Evolutionary conservation across 1,140 invertebrate genomes (phyloP).

Genomic region (Oncopodura yosiiana): DNA sequence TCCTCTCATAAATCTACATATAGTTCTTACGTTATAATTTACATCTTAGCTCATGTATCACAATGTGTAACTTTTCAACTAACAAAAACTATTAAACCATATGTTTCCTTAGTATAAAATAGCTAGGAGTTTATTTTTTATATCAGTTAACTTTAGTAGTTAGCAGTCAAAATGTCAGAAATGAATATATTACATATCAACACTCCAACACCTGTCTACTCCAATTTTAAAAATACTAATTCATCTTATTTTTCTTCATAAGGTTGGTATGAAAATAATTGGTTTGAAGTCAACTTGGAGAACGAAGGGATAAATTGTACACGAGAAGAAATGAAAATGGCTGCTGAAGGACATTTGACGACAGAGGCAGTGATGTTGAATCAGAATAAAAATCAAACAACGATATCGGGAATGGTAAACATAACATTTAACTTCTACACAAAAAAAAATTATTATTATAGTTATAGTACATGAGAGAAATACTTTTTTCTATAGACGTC

Average conservation of each 20-base stretch:
- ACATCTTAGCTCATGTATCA: too few species aligned
- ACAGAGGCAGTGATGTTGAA: conserved; percentile 98
- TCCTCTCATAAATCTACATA: too few species aligned
- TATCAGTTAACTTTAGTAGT: not conserved
- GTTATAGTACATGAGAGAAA: not conserved
- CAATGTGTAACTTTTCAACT: too few species aligned
- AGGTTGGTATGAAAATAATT: conserved; percentile 99
- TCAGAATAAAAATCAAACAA: conserved; percentile 75
- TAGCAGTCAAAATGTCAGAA: too few species aligned
- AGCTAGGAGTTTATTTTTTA: not conserved
- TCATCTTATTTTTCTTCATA: not conserved
- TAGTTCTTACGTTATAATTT: too few species aligned
- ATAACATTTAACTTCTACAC: not conserved
- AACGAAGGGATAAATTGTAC: conserved; percentile 87
- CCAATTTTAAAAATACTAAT: too few species aligned
- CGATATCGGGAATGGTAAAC: conserved; percentile 79
- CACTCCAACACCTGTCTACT: too few species aligned
- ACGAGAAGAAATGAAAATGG: conserved; percentile 77
- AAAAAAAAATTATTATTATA: not conserved
- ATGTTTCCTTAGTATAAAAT: conserved; percentile 12
- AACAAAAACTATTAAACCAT: too few species aligned
- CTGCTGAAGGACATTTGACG: conserved; percentile 93
- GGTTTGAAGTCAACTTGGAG: conserved; percentile 84
- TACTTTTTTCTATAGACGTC: conserved; percentile 47
- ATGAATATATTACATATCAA: too few species aligned